Conservation (phyloP, 2,797 vertebrate genomes). For the Simalia tracyae region DNA sequence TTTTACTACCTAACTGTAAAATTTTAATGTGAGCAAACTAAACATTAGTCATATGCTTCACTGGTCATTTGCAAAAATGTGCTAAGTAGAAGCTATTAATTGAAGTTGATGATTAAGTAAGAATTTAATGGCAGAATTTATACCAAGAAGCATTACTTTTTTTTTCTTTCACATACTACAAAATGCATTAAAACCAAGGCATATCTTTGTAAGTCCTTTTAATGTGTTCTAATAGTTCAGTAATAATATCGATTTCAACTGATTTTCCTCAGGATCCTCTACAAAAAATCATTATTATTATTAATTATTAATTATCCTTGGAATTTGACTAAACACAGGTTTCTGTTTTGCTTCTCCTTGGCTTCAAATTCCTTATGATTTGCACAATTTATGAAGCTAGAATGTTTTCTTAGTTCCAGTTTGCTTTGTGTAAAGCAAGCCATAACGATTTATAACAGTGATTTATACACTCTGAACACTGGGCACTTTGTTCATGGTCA, state of each 20-base stretch:
- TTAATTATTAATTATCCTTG: no score
- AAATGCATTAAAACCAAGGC: background rate
- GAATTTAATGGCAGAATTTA: slow-evolving; percentile 7
- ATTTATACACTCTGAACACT: no score
- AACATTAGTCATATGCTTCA: slow-evolving; percentile 22
- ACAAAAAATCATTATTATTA: no score
- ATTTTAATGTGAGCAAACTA: slow-evolving; percentile 7
- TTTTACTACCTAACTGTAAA: background rate
- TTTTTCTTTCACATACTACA: background rate
- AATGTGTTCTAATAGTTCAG: slow-evolving; percentile 4
- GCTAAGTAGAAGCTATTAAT: slow-evolving; percentile 28
- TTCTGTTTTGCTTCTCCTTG: background rate
- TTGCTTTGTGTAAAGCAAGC: no score
- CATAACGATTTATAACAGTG: no score
- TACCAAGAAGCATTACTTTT: background rate
- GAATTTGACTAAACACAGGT: background rate
- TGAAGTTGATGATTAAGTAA: slow-evolving; percentile 8
- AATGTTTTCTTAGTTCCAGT: no score
- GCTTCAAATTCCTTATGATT: background rate
- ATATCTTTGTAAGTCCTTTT: background rate
- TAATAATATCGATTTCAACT: background rate
- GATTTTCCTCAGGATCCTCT: background rate
- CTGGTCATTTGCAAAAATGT: slow-evolving; percentile 37
- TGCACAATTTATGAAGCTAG: no score
- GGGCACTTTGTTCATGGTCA: no score